Evolutionary conservation across 2,113 vertebrate genomes (phyloP).

Genomic region (Electrona antarctica): DNA sequence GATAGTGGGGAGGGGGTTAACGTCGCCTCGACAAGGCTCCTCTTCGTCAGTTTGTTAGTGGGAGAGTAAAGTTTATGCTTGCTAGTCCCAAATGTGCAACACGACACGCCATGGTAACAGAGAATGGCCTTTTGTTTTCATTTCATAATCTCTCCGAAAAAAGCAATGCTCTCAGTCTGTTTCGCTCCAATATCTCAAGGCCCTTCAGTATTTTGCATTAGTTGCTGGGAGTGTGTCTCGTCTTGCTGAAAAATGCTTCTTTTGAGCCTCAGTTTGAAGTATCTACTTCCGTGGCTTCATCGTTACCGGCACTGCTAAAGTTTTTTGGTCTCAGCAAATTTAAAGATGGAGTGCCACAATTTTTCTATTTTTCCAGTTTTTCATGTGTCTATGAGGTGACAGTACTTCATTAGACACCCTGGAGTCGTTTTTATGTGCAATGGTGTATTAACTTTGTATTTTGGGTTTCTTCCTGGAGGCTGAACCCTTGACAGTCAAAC

Average conservation of each 20-base stretch:
- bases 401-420: no score
- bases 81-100: slow-evolving; percentile 49
- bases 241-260: slow-evolving; percentile 31
- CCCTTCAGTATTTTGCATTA: slow-evolving; percentile 41
- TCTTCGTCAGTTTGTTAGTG: slow-evolving; percentile 58
- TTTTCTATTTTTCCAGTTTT: background rate
- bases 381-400: no score
- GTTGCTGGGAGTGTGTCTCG: slow-evolving; percentile 27
- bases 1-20: slow-evolving; percentile 24
- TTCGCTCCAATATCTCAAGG: slow-evolving; percentile 53
- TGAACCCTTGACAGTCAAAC: no score
- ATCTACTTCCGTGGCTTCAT: slow-evolving; percentile 20
- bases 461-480: no score
- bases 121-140: slow-evolving; percentile 55
- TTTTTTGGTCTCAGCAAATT: slow-evolving; percentile 30
- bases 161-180: slow-evolving; percentile 51
- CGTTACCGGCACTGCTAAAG: slow-evolving; percentile 14
- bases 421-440: no score
- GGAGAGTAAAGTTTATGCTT: slow-evolving; percentile 56
- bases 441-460: no score
- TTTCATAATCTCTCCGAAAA: slow-evolving; percentile 47
- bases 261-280: slow-evolving; percentile 43
- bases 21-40: slow-evolving; percentile 39
- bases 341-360: slow-evolving; percentile 36
- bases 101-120: slow-evolving; percentile 45